A percentile compares a stretch with the other conserved stretches of the same genome.
Conservation (phyloP, 2,888 invertebrate genomes). For the Tetropium fuscum region DNA sequence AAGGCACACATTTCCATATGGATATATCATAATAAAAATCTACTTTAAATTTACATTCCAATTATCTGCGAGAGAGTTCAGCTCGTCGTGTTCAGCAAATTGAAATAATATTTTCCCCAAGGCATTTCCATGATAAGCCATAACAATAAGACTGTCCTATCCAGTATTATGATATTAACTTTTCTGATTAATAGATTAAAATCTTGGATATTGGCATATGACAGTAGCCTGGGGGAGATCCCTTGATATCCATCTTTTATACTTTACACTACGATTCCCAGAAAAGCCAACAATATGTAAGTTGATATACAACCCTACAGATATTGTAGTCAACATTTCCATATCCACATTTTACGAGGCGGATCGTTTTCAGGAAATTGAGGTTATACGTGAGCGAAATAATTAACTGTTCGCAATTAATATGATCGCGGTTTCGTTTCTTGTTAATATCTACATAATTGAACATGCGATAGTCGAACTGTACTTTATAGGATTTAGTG, state of each 20-base stretch:
- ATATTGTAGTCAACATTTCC: too few species aligned
- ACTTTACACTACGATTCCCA: conserved; percentile 21
- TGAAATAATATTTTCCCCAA: conserved; percentile 48
- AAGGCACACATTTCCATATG: too few species aligned
- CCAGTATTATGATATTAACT: conserved; percentile 62
- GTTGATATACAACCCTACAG: conserved; percentile 1
- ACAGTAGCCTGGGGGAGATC: conserved; percentile 55
- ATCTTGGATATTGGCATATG: conserved; percentile 61
- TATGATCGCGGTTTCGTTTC: too few species aligned
- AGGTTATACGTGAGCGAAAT: too few species aligned
- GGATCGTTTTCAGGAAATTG: too few species aligned
- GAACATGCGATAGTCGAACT: too few species aligned
- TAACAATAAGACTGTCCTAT: conserved; percentile 51
- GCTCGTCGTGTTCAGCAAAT: conserved; percentile 39
- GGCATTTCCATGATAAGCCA: conserved; percentile 40
- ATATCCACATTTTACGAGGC: too few species aligned
- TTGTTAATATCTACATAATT: too few species aligned
- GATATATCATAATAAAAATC: conserved; percentile 12
- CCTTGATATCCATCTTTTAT: conserved; percentile 34
- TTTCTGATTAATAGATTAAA: conserved; percentile 63
- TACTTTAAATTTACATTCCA: conserved; percentile 17
- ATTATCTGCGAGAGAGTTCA: background rate
- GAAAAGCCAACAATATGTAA: conserved; percentile 4
- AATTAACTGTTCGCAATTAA: too few species aligned
- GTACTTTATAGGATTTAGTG: too few species aligned